Evolutionary conservation across 23 tunicate genomes (phyloP).

Genomic region (Ascidia mentula): DNA sequence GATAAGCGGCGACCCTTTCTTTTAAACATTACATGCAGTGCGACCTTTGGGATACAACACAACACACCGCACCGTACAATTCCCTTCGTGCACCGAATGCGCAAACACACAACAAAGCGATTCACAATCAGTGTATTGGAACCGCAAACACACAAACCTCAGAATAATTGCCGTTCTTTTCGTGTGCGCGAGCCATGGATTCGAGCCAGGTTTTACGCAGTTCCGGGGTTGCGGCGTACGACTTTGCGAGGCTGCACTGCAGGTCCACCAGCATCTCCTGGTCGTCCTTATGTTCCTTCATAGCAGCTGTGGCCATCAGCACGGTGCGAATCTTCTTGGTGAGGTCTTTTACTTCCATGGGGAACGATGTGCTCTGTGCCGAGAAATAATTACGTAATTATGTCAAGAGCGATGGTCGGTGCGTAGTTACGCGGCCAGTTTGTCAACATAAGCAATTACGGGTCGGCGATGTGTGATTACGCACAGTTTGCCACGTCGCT

Average conservation of each 20-base stretch:
- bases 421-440: not conserved
- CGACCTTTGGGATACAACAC: not conserved
- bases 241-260: constrained; percentile 93
- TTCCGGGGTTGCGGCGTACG: constrained; percentile 93
- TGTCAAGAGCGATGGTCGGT: not conserved
- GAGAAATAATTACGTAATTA: not conserved
- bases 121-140: not conserved
- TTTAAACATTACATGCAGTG: not conserved
- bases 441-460: not conserved
- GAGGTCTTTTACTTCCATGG: constrained; percentile 85
- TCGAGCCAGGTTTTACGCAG: constrained; percentile 98
- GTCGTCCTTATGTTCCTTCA: constrained; percentile 98
- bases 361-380: constrained; percentile 71
- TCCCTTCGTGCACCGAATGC: not conserved
- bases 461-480: no score
- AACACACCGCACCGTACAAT: not conserved
- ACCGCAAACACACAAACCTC: constrained; percentile 44
- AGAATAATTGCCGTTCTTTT: constrained; percentile 58
- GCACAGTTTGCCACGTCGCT: no score
- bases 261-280: constrained; percentile 92
- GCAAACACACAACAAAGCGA: not conserved
- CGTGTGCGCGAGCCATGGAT: constrained; percentile 90
- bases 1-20: not conserved
- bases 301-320: constrained; percentile 91
- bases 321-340: constrained; percentile 96